Evolutionary conservation across 2,113 vertebrate genomes (phyloP).

Genomic region (Catharus bicknelli): DNA sequence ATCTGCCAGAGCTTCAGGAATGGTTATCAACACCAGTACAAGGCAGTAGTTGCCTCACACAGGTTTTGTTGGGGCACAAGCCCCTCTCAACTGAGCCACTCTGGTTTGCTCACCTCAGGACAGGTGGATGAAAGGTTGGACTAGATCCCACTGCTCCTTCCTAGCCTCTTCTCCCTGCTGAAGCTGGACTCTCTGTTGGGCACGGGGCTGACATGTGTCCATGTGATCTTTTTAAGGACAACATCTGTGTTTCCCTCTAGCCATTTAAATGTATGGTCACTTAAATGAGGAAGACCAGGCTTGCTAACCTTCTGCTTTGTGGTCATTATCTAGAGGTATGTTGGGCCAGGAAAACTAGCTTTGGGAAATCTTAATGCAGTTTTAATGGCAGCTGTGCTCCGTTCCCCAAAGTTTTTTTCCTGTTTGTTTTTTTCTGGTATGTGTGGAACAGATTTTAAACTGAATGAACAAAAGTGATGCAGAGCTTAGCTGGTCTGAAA

Average conservation of each 20-base stretch:
- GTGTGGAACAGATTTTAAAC: conserved; percentile 23
- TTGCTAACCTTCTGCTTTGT: background rate
- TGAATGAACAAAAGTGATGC: background rate
- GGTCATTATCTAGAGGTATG: background rate
- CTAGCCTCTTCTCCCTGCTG: background rate
- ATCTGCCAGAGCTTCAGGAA: background rate
- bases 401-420: background rate
- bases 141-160: background rate
- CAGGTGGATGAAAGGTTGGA: background rate
- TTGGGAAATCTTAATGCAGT: conserved; percentile 4
- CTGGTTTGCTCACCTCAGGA: background rate
- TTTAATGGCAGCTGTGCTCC: conserved; percentile 1
- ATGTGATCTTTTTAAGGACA: background rate
- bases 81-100: background rate
- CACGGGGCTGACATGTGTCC: accelerated
- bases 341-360: background rate
- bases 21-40: background rate
- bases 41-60: background rate
- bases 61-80: background rate
- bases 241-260: background rate
- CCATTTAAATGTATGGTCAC: background rate
- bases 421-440: background rate
- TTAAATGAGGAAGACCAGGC: background rate
- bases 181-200: background rate
- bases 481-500: background rate